phyloP scores from a whole-genome alignment of 2,888 invertebrate genomes.

The Nymphalis c-album region DNA sequence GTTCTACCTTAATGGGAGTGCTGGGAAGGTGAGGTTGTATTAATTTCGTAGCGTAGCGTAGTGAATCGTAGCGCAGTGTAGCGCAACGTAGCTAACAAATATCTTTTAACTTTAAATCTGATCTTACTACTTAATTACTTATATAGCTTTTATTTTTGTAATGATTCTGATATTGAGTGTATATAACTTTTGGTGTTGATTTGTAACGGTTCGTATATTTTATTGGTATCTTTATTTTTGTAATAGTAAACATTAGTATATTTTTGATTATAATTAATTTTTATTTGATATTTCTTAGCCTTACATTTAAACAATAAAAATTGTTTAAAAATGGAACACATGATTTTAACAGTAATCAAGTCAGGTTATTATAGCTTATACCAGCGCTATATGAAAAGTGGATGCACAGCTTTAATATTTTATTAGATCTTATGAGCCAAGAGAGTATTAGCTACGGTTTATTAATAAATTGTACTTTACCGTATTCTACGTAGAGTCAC shows the following conservation, averaged over 20 bases:
- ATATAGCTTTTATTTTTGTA: no score
- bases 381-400: neutral
- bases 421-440: conserved; percentile 5
- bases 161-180: no score
- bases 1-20: conserved; percentile 23
- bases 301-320: no score
- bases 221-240: no score
- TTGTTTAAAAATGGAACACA: neutral
- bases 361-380: neutral
- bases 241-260: no score
- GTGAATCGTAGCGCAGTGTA: conserved; percentile 7
- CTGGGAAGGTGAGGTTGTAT: conserved; percentile 14
- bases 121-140: no score
- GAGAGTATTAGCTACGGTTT: conserved; percentile 9
- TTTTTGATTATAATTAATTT: no score
- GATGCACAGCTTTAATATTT: conserved; percentile 1
- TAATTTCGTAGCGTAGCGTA: conserved; percentile 2
- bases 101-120: neutral
- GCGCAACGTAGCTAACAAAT: neutral
- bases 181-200: no score
- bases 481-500: neutral
- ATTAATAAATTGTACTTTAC: neutral
- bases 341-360: neutral
- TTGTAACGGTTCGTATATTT: no score
- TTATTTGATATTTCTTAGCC: no score